Evolutionary conservation across 2,113 vertebrate species (phyloP), one percentile per base, ranked within the genome.

Genomic region (Prionailurus bengalensis): DNA sequence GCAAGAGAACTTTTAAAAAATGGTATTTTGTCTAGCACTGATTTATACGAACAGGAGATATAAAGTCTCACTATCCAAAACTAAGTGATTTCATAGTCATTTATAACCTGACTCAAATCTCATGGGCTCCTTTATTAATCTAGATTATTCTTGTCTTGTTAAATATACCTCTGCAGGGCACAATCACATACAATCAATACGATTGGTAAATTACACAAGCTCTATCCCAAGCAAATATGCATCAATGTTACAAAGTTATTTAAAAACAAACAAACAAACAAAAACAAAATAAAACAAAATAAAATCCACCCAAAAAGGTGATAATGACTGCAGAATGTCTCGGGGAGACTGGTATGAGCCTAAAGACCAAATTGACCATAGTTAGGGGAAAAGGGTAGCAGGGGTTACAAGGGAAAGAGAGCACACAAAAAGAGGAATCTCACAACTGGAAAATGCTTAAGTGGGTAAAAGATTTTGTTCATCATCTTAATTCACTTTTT

Each of bases 121-220:
- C 98, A 98, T 55, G 89, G 98, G 98, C 96, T 99, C 97, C 98
- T 99, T 98, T 98, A 98, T 98, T 98, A 97, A 97, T 96, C 98
- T 98, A 98, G 95, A 89, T 98, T 98, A 98, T 98, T 98, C 96
- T 95, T 96, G 94, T 98, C 97, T 98, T 98, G 98, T 99, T 99
- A 99, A 99, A 98, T 99, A 99, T 99, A 99, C 99, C 99, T 99
- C 99, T 97, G 98, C 98, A 99, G 99, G 99, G 99, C 99, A 99
- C 99, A 99, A 99, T 99, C 99, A 99, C 99, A 99, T 98, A 99
- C 99, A 99, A 99, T 99, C 99, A 99, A 99, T 99, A 99, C 98
- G 99, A 99, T 99, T 99, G 99, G 99, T 98, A 99, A 99, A 99
- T 99, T 99, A 99, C 98, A 99, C 97, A 98, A 99, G 99, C 99